These are phyloP conservation scores for Portunus trituberculatus DNA, from an alignment of 1,140 invertebrate species.

Conservation along the genomic window DNA sequence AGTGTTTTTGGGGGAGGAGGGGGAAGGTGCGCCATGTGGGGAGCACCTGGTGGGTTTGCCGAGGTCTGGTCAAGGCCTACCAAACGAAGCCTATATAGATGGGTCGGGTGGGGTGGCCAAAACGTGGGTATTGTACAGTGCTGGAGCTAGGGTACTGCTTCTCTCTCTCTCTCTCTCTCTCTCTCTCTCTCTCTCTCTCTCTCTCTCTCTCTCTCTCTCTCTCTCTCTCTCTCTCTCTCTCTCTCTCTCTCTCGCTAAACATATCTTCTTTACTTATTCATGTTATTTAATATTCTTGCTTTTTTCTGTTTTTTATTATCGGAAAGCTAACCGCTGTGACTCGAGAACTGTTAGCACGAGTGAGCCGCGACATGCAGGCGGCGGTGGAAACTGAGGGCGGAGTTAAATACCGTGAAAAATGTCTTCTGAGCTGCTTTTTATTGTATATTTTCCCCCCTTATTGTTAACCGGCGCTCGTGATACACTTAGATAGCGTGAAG, in stretches of 20 bases:
- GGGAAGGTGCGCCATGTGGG: neutral
- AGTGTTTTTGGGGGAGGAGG: neutral
- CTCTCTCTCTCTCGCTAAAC: no score
- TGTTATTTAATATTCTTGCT: neutral
- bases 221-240: no score
- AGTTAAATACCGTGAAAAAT: neutral
- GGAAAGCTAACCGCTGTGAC: neutral
- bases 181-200: conserved; percentile 49
- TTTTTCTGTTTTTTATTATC: neutral
- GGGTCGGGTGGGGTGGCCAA: neutral
- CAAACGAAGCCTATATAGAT: no score
- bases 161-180: conserved; percentile 47
- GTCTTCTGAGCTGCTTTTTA: no score
- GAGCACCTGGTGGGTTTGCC: neutral
- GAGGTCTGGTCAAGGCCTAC: neutral
- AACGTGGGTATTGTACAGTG: neutral
- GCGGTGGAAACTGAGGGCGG: neutral
- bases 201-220: neutral
- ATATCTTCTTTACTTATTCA: no score
- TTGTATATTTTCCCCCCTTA: no score
- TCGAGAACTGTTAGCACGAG: neutral
- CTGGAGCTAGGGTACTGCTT: neutral
- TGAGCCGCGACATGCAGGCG: no score
- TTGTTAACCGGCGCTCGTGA: no score
- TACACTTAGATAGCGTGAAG: no score